Evolutionary conservation across 2,888 invertebrate species (phyloP), one percentile per base, ranked within the genome.

Genomic region (Trissonchulus sp.): DNA sequence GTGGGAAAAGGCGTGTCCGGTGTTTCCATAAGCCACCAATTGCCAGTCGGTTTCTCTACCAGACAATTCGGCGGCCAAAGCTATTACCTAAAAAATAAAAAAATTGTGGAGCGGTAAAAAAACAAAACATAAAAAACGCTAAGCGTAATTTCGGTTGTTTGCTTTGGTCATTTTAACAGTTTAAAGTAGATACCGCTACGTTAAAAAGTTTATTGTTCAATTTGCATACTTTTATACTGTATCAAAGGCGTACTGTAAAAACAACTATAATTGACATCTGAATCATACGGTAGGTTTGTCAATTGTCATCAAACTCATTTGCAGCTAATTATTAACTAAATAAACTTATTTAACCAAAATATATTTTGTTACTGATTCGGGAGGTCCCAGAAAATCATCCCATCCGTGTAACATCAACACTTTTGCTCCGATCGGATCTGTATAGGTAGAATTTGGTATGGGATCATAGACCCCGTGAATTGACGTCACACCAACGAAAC

Each of bases 11-110:
- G 72, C 38, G 33, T 72, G 72, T 2, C 31, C 37, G 2, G 62
- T 60, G 15, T 72, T 28, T 2, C 48, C n/a, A 28, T 60, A 72
- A 3, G 34, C 48, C 3, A 31, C 2, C n/a, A 72, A 8, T 72
- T 72, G 72, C 72, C 72, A 72, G 34, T 72, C 72, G 2, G 72
- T 48, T n/a, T 72, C 48, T 31, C 72, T 2, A 3, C 3, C 15
- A 28, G 48, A 63, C 30, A 72, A 8, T 60, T 72, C 72, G 8
- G 8, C 8, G 8, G 3, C n/a, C 15, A 72, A 30, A 2, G n/a
- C 72, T 28, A 65, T 65, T 34, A 28, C n/a, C 65, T 65, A 34
- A 8, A 65, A 65, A 28, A 18, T 23, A 48, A 48, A 15, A 48
- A 48, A 48, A n/a, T n/a, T n/a, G n/a, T 48, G 48, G 23, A 48